Conservation (phyloP, 2,797 vertebrate genomes). For the Hoplostethus mediterraneus region DNA sequence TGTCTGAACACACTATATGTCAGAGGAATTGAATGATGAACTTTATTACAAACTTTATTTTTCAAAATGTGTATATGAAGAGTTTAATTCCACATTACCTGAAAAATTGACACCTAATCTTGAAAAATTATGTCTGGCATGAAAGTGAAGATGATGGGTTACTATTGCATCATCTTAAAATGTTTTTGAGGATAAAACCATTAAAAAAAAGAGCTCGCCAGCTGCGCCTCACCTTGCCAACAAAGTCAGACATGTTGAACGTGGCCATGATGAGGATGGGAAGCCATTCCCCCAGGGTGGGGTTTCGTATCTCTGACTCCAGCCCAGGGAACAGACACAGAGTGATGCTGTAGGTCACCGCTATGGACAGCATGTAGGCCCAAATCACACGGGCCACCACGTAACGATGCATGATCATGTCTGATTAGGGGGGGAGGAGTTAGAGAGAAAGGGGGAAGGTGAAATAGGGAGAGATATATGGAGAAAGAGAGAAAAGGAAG, state of each 20-base stretch:
- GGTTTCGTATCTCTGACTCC: constrained; percentile 95
- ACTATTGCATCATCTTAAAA: too few relatives aligned
- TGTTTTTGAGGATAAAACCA: too few relatives aligned
- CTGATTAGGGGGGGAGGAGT: constrained; percentile 72
- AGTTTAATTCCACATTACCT: too few relatives aligned
- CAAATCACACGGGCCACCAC: constrained; percentile 94
- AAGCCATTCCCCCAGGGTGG: constrained; percentile 93
- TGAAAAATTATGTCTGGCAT: too few relatives aligned
- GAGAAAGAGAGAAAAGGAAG: not conserved
- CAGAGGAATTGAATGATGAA: too few relatives aligned
- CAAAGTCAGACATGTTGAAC: constrained; percentile 98
- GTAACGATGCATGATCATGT: constrained; percentile 95
- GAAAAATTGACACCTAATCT: too few relatives aligned
- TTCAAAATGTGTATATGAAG: too few relatives aligned
- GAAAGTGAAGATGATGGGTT: too few relatives aligned
- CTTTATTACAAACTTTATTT: too few relatives aligned
- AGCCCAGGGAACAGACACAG: constrained; percentile 96
- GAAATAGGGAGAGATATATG: constrained; percentile 10
- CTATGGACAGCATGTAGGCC: constrained; percentile 97
- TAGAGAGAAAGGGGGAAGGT: not conserved
- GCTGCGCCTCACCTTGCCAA: constrained; percentile 91
- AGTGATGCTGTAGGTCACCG: constrained; percentile 97
- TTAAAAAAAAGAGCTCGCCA: not conserved
- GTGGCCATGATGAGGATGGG: constrained; percentile 99
- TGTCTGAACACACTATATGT: too few relatives aligned